phyloP scores from a whole-genome alignment of 2,888 invertebrate species.

The Ophioninae sp. region DNA sequence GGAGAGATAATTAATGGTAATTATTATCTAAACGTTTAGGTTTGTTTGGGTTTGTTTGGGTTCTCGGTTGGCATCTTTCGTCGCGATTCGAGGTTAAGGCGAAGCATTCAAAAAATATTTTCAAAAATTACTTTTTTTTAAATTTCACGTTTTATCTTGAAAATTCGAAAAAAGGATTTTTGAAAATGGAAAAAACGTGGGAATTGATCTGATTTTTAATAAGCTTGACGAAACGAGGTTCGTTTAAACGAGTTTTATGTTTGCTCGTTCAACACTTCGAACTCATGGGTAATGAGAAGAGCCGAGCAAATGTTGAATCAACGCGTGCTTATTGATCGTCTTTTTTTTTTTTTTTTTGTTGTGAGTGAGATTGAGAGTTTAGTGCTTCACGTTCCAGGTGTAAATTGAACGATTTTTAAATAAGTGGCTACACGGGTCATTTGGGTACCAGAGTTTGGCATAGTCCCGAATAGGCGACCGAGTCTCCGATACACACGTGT shows the following conservation, averaged over 20 bases:
- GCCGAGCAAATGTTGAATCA: background rate
- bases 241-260: background rate
- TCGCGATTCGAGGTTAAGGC: no score
- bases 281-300: background rate
- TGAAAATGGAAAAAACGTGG: background rate
- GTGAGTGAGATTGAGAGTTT: background rate
- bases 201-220: background rate
- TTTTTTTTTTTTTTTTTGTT: background rate
- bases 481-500: constrained; percentile 9
- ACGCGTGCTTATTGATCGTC: background rate
- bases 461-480: background rate
- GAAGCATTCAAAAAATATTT: no score
- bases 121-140: no score
- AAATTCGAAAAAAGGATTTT: no score
- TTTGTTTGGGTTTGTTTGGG: no score
- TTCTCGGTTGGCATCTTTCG: no score
- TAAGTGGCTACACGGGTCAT: background rate
- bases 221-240: background rate
- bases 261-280: background rate
- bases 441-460: background rate
- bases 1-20: background rate
- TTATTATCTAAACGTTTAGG: background rate
- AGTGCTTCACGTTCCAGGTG: background rate
- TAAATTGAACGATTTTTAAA: constrained; percentile 3
- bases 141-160: no score